Percentiles rank a stretch among this genome's conserved stretches.
Conservation (phyloP, 2,888 invertebrate species). For the Aelia acuminata region DNA sequence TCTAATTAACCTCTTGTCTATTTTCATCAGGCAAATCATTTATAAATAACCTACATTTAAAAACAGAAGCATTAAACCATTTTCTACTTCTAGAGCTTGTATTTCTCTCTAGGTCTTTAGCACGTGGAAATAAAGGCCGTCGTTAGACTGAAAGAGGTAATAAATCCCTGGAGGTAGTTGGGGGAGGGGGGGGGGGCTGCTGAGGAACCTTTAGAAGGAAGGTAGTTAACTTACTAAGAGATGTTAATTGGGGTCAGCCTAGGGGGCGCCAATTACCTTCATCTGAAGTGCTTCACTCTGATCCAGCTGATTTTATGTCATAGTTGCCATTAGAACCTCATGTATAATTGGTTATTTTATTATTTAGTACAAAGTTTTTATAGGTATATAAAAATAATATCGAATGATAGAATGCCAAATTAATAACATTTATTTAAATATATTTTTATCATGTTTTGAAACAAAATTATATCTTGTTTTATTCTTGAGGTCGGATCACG, state of each 20-base stretch:
- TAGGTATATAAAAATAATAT: no score
- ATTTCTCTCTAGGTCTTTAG: not conserved
- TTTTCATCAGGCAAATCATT: no score
- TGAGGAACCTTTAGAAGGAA: constrained; percentile 15
- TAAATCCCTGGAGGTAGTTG: constrained; percentile 8
- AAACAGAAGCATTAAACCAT: not conserved
- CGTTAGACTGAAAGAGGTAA: not conserved
- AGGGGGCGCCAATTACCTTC: constrained; percentile 13
- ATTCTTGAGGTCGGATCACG: no score
- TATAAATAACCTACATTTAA: not conserved
- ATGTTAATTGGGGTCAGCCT: constrained; percentile 28
- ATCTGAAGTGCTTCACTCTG: not conserved
- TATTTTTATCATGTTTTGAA: no score
- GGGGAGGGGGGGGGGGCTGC: no score
- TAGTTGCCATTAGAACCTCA: not conserved
- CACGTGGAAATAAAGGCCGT: not conserved
- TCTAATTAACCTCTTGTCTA: no score
- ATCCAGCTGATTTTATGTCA: not conserved
- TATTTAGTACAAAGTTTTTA: not conserved
- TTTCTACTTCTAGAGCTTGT: not conserved
- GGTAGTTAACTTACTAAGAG: constrained; percentile 37
- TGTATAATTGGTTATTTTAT: not conserved
- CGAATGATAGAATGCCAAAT: no score
- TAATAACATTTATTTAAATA: no score
- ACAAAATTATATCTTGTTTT: no score